Evolutionary conservation across 1,140 invertebrate genomes (phyloP).

Genomic region (Bombus sylvicola): DNA sequence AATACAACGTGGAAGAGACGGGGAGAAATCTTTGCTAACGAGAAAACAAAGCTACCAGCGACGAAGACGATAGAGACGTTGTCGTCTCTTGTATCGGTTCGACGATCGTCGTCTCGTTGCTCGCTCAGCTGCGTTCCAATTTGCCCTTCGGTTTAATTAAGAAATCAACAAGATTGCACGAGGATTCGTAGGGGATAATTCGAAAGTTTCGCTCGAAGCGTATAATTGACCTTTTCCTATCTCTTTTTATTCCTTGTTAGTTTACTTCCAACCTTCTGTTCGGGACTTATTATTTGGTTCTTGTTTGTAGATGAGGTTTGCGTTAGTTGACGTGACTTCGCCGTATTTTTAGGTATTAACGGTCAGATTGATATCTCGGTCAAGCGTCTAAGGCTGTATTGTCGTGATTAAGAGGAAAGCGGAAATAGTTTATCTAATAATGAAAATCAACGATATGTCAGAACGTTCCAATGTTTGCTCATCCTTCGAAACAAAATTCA

Average conservation of each 20-base stretch:
- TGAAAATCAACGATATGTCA: neutral
- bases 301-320: neutral
- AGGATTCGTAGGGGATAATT: neutral
- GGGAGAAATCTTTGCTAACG: constrained; percentile 11
- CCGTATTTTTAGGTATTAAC: neutral
- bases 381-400: no score
- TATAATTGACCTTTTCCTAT: neutral
- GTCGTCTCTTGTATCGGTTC: neutral
- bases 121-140: neutral
- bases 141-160: neutral
- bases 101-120: constrained; percentile 3
- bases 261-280: neutral
- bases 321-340: neutral
- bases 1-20: neutral
- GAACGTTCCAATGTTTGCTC: neutral
- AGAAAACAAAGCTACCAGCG: neutral
- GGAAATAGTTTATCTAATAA: neutral
- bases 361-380: neutral
- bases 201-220: neutral
- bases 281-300: neutral
- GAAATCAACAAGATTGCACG: neutral
- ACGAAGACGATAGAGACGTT: neutral
- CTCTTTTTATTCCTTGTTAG: neutral
- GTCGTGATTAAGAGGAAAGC: neutral
- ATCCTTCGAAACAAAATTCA: neutral